Base-by-base conservation (phyloP, 2,797 vertebrate species). In the Stomatorhinus walkeri region DNA sequence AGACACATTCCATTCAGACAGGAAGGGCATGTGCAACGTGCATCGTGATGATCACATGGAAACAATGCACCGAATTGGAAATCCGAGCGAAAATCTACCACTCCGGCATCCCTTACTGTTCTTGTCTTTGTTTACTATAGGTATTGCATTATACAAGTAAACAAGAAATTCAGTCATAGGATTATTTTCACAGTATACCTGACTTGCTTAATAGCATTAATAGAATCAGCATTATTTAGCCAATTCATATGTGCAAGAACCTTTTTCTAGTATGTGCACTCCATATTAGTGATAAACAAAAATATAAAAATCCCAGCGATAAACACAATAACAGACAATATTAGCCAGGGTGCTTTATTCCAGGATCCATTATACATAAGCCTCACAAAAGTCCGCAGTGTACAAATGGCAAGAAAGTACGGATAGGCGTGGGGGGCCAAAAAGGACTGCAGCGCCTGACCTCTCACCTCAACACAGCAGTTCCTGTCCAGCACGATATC, bases 391-490 rank as follows among this genome's bases (percentile, higher is more conserved):
- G 76, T 46, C 5, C 28, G 16, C 14, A 72, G 64, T 36, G 32
- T 36, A 36, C 4, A 36, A 36, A 72, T 72, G 24, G 64, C 64
- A n/a, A 81, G 72, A 79, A 79, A n/a, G 76, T 81, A 81, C 7
- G 76, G 76, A 46, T 81, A 46, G 76, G 36, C 40, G 16, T 19
- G 72, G 36, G 72, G 72, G 19, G 6, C 19, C 72, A 81, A 46
- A 81, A 81, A 81, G 76, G 16, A 81, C 40, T 0, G 36, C 76
- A 46, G 40, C 19, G 0, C 6, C 40, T 46, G 76, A 81, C 40
- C 36, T 87, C 85, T 40, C 85, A 97, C 97, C 96, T 97, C 97
- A 79, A 97, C 96, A 83, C 94, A 96, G 91, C 97, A 97, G 90
- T 94, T 96, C 81, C 93, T 93, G 90, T 97, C 95, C 93, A 97